phyloP scores from a whole-genome alignment of 2,888 invertebrate species.

The Macrosiphum euphorbiae region DNA sequence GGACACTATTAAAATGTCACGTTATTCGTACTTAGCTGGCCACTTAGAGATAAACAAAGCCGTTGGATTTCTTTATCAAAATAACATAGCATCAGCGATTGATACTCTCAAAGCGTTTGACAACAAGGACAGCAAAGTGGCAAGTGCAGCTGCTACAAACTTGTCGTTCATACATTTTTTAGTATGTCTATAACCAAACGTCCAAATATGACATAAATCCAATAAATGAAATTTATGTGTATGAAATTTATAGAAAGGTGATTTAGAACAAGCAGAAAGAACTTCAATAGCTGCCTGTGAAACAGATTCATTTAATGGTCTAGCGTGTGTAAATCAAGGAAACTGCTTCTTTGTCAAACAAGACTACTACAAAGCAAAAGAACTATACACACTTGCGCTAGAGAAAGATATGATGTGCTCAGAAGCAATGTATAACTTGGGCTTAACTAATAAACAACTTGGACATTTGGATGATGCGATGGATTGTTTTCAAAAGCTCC shows the following conservation, averaged over 20 bases:
- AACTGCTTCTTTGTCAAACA: conserved; percentile 81
- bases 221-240: background rate
- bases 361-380: conserved; percentile 79
- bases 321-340: conserved; percentile 88
- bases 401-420: conserved; percentile 85
- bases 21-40: conserved; percentile 83
- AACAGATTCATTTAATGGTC: conserved; percentile 83
- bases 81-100: conserved; percentile 81
- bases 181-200: conserved; percentile 71
- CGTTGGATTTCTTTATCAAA: conserved; percentile 85
- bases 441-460: conserved; percentile 64
- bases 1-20: conserved; percentile 92
- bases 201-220: background rate
- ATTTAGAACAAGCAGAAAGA: conserved; percentile 82
- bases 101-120: conserved; percentile 89
- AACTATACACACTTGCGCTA: conserved; percentile 81
- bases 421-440: conserved; percentile 85
- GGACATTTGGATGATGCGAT: conserved; percentile 80
- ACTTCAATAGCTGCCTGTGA: conserved; percentile 82
- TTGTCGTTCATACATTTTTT: conserved; percentile 86
- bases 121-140: conserved; percentile 86
- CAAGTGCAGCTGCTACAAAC: conserved; percentile 87
- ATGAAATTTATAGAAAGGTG: conserved; percentile 77
- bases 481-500: conserved; percentile 84
- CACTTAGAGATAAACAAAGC: conserved; percentile 94